A percentile compares a stretch with the other conserved stretches of the same genome.
Conservation (phyloP, 2,888 invertebrate species). For the Cinara cedri region DNA sequence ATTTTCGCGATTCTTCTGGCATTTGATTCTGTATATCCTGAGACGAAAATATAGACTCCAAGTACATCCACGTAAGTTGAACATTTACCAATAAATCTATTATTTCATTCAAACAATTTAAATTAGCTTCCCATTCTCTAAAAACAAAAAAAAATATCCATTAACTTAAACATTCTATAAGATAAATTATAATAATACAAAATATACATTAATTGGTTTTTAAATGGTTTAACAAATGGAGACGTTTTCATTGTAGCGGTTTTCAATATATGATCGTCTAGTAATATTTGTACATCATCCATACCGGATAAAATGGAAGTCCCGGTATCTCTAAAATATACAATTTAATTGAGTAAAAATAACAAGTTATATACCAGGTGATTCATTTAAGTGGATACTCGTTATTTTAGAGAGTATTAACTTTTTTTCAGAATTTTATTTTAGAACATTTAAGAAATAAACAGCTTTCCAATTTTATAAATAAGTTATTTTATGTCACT, state of each 20-base stretch:
- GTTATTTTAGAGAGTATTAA: too few species aligned
- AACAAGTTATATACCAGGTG: too few species aligned
- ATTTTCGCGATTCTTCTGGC: constrained; percentile 92
- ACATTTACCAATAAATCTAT: constrained; percentile 95
- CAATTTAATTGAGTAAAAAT: constrained; percentile 61
- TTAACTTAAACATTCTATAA: neutral
- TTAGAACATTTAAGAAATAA: too few species aligned
- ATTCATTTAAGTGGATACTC: too few species aligned
- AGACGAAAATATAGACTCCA: constrained; percentile 95
- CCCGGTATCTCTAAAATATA: constrained; percentile 77
- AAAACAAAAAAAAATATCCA: neutral
- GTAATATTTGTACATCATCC: constrained; percentile 89
- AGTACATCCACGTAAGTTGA: constrained; percentile 94
- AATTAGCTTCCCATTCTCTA: constrained; percentile 88
- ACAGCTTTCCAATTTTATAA: too few species aligned
- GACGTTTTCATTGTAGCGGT: constrained; percentile 98
- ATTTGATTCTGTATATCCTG: constrained; percentile 98
- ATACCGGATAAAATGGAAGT: constrained; percentile 87
- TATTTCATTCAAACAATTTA: constrained; percentile 86
- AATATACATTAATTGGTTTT: constrained; percentile 77
- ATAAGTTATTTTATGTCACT: too few species aligned
- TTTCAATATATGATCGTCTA: constrained; percentile 96
- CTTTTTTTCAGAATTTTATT: too few species aligned
- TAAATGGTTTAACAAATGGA: constrained; percentile 94
- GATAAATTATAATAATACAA: neutral